Percentiles rank a stretch among this genome's conserved stretches.
Conservation (phyloP, 2,888 invertebrate species). For the Chironomus tentans region DNA sequence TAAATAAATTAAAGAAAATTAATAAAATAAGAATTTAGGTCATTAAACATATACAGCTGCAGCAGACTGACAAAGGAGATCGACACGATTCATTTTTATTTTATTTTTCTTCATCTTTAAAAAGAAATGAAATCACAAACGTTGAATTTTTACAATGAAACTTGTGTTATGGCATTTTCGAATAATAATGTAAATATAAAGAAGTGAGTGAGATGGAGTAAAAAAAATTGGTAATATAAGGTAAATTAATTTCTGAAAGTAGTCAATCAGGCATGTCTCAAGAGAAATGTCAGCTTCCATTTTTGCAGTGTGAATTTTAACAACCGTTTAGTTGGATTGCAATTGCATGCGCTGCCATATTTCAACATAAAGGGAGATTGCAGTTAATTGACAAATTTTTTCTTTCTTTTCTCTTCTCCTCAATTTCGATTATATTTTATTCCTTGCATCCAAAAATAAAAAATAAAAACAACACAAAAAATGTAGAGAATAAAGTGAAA, state of each 20-base stretch:
- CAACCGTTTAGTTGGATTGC: conserved; percentile 1
- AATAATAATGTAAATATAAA: not conserved
- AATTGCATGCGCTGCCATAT: conserved; percentile 1
- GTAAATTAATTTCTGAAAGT: conserved; percentile 10
- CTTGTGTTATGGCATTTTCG: not conserved
- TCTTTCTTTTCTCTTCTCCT: not conserved
- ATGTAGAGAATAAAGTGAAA: conserved; percentile 4
- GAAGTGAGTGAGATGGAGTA: not conserved
- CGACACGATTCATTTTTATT: not conserved
- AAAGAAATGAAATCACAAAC: not conserved
- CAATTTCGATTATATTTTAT: not conserved
- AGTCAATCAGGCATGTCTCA: conserved; percentile 9
- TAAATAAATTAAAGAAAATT: too few species aligned
- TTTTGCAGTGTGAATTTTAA: conserved; percentile 26
- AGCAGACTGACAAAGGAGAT: too few species aligned
- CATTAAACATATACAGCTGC: too few species aligned
- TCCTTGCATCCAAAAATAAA: not conserved
- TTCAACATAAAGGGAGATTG: not conserved
- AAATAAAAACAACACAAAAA: not conserved
- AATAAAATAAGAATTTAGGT: too few species aligned
- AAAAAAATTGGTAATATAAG: not conserved
- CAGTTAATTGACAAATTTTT: conserved; percentile 8
- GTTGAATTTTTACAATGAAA: not conserved
- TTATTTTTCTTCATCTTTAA: not conserved
- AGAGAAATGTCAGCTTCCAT: conserved; percentile 10